These are phyloP conservation scores for Apodemia hepburni DNA, from an alignment of 2,888 invertebrate species.

Conservation along the genomic window DNA sequence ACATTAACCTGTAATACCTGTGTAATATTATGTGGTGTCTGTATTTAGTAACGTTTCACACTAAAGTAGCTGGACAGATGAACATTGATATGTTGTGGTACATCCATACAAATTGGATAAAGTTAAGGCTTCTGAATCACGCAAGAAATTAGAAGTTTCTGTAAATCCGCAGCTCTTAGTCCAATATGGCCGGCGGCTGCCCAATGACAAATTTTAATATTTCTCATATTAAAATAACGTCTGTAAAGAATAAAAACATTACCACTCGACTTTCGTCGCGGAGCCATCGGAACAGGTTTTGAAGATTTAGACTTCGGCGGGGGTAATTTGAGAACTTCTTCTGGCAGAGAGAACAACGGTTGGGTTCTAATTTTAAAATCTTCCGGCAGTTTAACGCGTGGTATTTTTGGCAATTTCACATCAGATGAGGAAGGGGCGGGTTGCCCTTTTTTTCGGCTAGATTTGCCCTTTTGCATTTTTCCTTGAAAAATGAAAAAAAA, in stretches of 20 bases:
- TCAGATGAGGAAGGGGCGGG: constrained; percentile 65
- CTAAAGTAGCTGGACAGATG: too few species aligned
- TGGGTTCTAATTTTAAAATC: constrained; percentile 78
- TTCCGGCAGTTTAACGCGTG: constrained; percentile 74
- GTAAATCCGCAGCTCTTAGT: too few species aligned
- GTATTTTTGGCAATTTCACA: constrained; percentile 75
- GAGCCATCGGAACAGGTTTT: constrained; percentile 45
- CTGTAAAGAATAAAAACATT: constrained; percentile 20
- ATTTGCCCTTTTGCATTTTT: constrained; percentile 49
- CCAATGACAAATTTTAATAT: too few species aligned
- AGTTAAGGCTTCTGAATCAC: too few species aligned
- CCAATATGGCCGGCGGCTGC: too few species aligned
- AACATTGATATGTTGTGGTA: too few species aligned
- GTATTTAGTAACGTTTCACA: too few species aligned
- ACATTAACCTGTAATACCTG: too few species aligned
- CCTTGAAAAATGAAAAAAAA: not conserved
- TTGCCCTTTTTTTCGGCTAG: constrained; percentile 62
- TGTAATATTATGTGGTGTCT: too few species aligned
- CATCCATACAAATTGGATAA: too few species aligned
- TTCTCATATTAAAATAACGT: too few species aligned
- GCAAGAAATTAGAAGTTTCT: too few species aligned
- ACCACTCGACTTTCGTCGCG: constrained; percentile 59
- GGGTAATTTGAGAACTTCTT: constrained; percentile 77
- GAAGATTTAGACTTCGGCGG: constrained; percentile 53
- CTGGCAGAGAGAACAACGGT: constrained; percentile 82